phyloP scores from a whole-genome alignment of 2,797 vertebrate genomes.

The Potorous gilbertii region DNA sequence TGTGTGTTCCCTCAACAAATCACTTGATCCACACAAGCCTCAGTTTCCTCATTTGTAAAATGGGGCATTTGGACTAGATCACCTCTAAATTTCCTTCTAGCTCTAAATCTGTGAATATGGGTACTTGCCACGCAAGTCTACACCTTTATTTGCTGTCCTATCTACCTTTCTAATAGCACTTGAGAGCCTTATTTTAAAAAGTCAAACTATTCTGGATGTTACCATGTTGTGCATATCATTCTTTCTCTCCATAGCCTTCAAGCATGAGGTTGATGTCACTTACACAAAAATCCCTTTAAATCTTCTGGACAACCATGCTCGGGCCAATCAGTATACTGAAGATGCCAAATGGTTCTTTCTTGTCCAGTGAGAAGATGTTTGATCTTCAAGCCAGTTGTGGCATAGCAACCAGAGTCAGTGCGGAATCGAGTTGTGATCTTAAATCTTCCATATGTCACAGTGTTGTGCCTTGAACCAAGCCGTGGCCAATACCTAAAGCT shows the following conservation, averaged over 20 bases:
- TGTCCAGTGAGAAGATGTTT: constrained; percentile 96
- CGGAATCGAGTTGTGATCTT: constrained; percentile 98
- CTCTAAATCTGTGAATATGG: no score
- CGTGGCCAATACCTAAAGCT: constrained; percentile 98
- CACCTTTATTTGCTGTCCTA: neutral
- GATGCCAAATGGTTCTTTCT: constrained; percentile 97
- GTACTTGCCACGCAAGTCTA: no score
- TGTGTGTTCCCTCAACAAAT: neutral
- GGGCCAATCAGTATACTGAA: constrained; percentile 99
- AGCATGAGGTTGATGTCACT: constrained; percentile 72
- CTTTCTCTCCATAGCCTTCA: neutral
- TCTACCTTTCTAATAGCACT: neutral
- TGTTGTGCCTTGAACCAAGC: constrained; percentile 97
- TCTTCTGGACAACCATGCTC: constrained; percentile 98
- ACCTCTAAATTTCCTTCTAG: neutral
- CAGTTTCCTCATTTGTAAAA: neutral
- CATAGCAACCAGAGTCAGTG: constrained; percentile 98
- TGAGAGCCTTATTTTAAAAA: neutral
- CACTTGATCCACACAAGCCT: neutral
- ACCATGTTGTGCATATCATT: neutral
- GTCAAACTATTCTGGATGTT: neutral
- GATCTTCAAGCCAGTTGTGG: constrained; percentile 97
- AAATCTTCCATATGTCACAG: constrained; percentile 95
- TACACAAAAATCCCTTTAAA: constrained; percentile 96
- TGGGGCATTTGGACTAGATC: neutral